A percentile compares a stretch with the other conserved stretches of the same genome.
Conservation (phyloP, 23 tunicate species). For the Halocynthia aurantium region DNA sequence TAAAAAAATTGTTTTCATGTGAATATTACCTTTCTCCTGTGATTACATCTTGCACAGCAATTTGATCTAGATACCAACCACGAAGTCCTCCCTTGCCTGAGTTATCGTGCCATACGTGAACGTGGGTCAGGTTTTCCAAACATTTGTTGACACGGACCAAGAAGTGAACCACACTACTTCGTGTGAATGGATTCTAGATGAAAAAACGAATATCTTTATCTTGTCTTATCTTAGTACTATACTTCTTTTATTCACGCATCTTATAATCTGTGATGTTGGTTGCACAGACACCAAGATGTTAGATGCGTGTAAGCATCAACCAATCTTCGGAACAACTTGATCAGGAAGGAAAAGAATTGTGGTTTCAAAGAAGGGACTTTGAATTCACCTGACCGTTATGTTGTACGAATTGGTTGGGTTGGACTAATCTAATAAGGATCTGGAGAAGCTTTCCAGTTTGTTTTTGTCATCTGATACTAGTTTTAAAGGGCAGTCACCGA, state of each 20-base stretch:
- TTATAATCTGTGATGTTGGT: too few relatives aligned
- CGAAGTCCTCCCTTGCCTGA: constrained; percentile 74
- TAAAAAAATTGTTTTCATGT: not conserved
- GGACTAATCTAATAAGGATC: too few relatives aligned
- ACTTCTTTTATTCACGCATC: not conserved
- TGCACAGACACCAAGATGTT: too few relatives aligned
- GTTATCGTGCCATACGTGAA: constrained; percentile 98
- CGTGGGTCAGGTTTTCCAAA: constrained; percentile 67
- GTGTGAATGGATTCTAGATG: constrained; percentile 47
- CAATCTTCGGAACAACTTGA: too few relatives aligned
- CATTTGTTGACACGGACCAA: constrained; percentile 59
- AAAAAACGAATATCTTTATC: constrained; percentile 1
- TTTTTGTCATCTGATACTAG: too few relatives aligned
- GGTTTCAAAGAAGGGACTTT: too few relatives aligned
- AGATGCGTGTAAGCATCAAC: too few relatives aligned
- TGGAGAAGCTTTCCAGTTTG: too few relatives aligned
- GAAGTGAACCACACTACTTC: constrained; percentile 81
- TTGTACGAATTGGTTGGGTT: too few relatives aligned
- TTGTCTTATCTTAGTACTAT: not conserved
- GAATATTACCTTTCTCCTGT: constrained; percentile 72
- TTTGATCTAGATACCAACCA: constrained; percentile 94
- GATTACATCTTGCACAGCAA: constrained; percentile 74
- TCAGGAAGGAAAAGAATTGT: too few relatives aligned
- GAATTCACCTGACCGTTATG: too few relatives aligned
- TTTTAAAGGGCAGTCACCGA: too few relatives aligned